Evolutionary conservation across 2,113 vertebrate genomes (phyloP).

Genomic region (Baryphthengus martii): DNA sequence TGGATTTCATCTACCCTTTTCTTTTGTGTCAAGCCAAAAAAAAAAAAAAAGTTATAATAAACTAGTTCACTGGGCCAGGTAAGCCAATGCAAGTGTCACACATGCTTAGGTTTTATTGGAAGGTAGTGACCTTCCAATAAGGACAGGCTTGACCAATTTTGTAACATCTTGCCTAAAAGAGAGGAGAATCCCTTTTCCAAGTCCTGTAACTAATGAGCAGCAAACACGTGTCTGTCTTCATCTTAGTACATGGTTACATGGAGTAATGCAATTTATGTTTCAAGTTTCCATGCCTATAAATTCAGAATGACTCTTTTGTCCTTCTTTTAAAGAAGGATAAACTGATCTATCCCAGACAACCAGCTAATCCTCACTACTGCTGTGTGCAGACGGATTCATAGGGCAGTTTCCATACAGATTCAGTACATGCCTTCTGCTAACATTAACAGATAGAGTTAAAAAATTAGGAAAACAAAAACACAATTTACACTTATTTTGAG

Average conservation of each 20-base stretch:
- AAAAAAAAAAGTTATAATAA: not conserved
- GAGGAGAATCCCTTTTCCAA: not conserved
- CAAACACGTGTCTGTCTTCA: not conserved
- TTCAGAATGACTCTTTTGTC: not conserved
- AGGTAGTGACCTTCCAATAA: not conserved
- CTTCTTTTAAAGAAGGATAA: conserved; percentile 8
- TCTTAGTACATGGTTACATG: not conserved
- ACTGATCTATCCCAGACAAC: not conserved
- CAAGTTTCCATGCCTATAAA: not conserved
- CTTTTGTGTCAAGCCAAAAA: not conserved
- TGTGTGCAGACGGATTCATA: not conserved
- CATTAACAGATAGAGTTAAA: not conserved
- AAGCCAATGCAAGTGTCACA: not conserved
- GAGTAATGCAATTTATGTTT: not conserved
- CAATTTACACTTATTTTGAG: not conserved
- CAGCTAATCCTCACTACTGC: not conserved
- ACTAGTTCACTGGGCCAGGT: not conserved
- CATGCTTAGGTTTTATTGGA: not conserved
- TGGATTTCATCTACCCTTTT: not conserved
- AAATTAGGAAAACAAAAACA: not conserved
- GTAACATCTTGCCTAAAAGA: not conserved
- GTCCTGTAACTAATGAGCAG: not conserved
- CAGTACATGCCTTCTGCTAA: not conserved
- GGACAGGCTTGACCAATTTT: not conserved
- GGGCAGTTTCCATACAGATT: not conserved